A percentile compares a stretch with the other conserved stretches of the same genome.
Evolutionary conservation across 2,113 vertebrate species (phyloP).

Genomic region (pig (Sus scrofa)): T2T-Sscrofa CM000822.6:55988001-55988500

Average conservation of each 20-base stretch:
- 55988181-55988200: neutral
- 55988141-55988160: neutral
- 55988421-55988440: neutral
- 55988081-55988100: neutral
- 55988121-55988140: neutral
- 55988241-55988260: neutral
- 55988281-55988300: neutral
- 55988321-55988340: neutral
- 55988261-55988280: neutral
- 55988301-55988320: neutral
- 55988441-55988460: neutral
- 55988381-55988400: neutral
- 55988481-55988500: neutral
- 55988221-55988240: neutral
- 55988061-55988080: neutral
- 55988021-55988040: neutral
- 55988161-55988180: neutral
- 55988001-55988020: neutral
- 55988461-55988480: neutral
- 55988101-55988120: neutral
- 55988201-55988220: neutral
- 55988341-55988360: neutral
- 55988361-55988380: conserved; percentile 1
- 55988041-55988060: conserved; percentile 29
- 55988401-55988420: neutral